Conservation (phyloP, 2,797 vertebrate species). For the Poecile montanus region DNA sequence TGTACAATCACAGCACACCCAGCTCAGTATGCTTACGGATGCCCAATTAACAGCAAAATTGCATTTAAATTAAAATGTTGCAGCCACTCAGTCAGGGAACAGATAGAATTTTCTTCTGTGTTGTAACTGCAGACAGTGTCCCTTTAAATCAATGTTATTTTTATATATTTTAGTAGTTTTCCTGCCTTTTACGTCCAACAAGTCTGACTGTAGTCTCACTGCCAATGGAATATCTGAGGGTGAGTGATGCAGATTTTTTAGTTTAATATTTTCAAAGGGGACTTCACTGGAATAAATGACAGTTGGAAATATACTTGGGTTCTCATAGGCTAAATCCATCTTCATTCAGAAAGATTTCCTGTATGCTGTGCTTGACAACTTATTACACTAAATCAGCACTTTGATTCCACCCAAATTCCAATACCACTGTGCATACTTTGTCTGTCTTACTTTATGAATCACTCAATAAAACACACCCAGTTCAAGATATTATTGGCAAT, state of each 20-base stretch:
- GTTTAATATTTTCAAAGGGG: neutral
- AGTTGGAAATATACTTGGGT: neutral
- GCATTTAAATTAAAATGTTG: neutral
- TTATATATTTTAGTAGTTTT: neutral
- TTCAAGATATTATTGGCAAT: slow-evolving; percentile 46
- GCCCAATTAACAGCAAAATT: neutral
- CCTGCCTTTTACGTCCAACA: neutral
- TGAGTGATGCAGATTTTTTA: neutral
- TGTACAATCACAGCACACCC: neutral
- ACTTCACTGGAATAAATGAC: slow-evolving; percentile 19
- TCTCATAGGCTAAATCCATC: slow-evolving; percentile 33
- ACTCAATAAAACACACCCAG: slow-evolving; percentile 60
- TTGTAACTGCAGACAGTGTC: neutral
- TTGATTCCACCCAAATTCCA: slow-evolving; percentile 59
- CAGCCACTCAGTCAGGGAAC: neutral
- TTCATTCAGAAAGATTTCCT: slow-evolving; percentile 43
- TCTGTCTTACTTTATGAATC: slow-evolving; percentile 58
- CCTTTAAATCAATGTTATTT: slow-evolving; percentile 12
- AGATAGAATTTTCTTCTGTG: neutral
- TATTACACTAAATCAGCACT: slow-evolving; percentile 34
- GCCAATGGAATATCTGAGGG: slow-evolving; percentile 16
- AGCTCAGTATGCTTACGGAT: neutral
- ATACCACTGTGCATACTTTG: slow-evolving; percentile 52
- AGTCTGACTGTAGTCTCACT: neutral
- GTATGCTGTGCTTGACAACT: neutral